Conservation (phyloP, 2,113 vertebrate genomes). For the Malaclemys terrapin region DNA sequence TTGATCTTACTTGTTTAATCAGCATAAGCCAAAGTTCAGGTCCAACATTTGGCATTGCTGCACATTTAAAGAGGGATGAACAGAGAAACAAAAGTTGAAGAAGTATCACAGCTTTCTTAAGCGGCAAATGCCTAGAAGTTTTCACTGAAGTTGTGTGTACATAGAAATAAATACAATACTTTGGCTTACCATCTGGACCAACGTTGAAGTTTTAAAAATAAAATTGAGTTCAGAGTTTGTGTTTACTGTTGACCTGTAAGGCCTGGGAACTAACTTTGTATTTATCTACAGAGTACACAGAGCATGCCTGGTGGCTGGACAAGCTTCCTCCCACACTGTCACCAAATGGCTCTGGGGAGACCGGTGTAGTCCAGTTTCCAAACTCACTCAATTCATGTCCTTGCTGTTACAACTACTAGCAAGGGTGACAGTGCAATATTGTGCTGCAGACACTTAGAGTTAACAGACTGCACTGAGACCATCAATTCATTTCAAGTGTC, state of each 20-base stretch:
- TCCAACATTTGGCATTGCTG: not conserved
- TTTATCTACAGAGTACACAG: not conserved
- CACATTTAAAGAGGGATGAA: not conserved
- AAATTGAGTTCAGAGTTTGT: not conserved
- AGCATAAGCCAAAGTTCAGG: not conserved
- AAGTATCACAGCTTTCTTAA: not conserved
- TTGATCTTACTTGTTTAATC: slow-evolving; percentile 1
- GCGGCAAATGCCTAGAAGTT: not conserved
- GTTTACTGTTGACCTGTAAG: not conserved
- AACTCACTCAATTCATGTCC: too few species aligned
- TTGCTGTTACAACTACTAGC: too few species aligned
- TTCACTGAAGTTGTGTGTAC: not conserved
- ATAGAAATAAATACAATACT: not conserved
- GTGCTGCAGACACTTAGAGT: not conserved
- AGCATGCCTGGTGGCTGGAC: too few species aligned
- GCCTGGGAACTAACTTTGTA: not conserved
- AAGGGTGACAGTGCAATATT: not conserved
- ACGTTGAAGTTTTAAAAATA: not conserved
- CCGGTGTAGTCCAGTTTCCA: not conserved
- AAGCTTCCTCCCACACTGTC: not conserved
- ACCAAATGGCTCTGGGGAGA: not conserved
- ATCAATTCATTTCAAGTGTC: not conserved
- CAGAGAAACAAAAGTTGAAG: not conserved
- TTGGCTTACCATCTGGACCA: not conserved
- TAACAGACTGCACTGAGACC: not conserved